These are phyloP conservation scores for Harmothoe impar DNA, from an alignment of 2,888 invertebrate genomes.

Conservation along the genomic window DNA sequence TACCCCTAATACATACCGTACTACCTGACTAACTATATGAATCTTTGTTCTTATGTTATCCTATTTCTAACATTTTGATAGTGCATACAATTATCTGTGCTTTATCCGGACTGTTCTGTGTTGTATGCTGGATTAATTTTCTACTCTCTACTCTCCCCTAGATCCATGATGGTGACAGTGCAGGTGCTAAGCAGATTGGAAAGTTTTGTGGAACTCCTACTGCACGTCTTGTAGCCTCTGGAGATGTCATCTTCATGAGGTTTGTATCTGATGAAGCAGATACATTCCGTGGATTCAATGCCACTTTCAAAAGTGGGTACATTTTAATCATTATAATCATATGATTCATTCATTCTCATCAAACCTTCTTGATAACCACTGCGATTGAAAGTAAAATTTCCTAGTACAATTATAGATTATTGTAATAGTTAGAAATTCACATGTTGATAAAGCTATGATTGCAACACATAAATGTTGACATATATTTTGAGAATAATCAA, in stretches of 20 bases:
- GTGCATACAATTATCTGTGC: neutral
- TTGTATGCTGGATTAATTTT: neutral
- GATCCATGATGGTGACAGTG: slow-evolving; percentile 31
- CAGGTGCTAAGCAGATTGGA: neutral
- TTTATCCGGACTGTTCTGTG: neutral
- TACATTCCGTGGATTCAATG: slow-evolving; percentile 46
- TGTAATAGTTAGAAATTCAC: too few species aligned
- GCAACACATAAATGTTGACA: neutral
- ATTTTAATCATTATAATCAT: neutral
- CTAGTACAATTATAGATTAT: neutral
- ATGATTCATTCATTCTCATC: neutral
- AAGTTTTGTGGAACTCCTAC: slow-evolving; percentile 42
- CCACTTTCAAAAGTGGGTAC: slow-evolving; percentile 38
- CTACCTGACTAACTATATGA: too few species aligned
- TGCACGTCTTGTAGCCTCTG: neutral
- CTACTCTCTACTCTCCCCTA: neutral
- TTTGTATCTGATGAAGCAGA: slow-evolving; percentile 17
- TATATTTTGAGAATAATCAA: neutral
- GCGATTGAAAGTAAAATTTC: neutral
- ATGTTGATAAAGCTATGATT: neutral
- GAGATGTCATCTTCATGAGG: slow-evolving; percentile 20
- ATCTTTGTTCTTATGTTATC: too few species aligned
- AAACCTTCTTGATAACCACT: neutral
- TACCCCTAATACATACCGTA: too few species aligned
- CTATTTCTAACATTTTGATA: too few species aligned